Evolutionary conservation across 2,113 vertebrate species (phyloP).

Genomic region (Eptesicus fuscus): DNA sequence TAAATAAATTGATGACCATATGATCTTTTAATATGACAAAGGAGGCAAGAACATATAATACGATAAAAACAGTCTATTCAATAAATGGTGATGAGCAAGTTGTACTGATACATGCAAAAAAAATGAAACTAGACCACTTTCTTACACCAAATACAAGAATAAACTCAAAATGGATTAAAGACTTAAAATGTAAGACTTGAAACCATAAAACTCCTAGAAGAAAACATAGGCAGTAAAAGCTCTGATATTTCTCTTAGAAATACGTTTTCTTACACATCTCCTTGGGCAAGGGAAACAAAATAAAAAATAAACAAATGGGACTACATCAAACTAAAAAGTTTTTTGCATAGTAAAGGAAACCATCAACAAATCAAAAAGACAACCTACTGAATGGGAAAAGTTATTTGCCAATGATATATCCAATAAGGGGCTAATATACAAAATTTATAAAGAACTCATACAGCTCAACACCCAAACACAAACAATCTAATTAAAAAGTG

Average conservation of each 20-base stretch:
- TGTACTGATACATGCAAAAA: not conserved
- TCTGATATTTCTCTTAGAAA: not conserved
- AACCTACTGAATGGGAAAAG: not conserved
- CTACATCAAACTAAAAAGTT: not conserved
- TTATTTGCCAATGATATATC: not conserved
- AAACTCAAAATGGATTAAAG: not conserved
- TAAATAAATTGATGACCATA: not conserved
- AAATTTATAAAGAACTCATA: not conserved
- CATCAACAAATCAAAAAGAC: not conserved
- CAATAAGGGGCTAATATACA: not conserved
- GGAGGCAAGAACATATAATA: not conserved
- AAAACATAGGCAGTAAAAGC: not conserved
- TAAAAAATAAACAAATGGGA: not conserved
- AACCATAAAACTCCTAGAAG: not conserved
- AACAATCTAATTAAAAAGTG: not conserved
- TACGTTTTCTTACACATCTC: not conserved
- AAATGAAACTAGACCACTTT: not conserved
- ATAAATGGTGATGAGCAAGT: not conserved
- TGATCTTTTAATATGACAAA: not conserved
- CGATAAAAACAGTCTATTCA: not conserved
- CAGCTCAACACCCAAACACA: not conserved
- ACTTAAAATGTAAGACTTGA: not conserved
- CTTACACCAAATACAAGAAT: not conserved
- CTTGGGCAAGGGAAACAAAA: not conserved
- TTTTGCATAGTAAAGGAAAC: not conserved